Conservation (phyloP, 2,797 vertebrate species). For the Clarias pachynema region DNA sequence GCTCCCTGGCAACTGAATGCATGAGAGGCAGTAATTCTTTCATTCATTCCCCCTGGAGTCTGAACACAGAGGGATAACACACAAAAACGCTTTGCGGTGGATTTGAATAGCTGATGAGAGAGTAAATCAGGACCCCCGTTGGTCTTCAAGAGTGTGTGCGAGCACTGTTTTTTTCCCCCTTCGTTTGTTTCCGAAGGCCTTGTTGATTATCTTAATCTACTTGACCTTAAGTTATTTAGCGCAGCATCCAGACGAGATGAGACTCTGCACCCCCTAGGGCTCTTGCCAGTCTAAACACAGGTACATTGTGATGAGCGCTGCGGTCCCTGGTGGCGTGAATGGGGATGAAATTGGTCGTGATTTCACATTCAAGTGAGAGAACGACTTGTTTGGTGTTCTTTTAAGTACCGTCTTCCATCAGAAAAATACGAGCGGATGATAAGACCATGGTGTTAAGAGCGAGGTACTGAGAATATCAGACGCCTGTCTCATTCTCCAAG, state of each 20-base stretch:
- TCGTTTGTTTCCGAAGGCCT: conserved; percentile 55
- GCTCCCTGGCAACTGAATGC: conserved; percentile 58
- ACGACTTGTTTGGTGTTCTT: conserved; percentile 53
- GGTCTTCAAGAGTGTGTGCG: conserved; percentile 49
- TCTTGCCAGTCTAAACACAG: conserved; percentile 54
- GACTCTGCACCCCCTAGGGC: conserved; percentile 48
- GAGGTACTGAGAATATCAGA: background rate
- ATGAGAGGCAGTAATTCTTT: conserved; percentile 53
- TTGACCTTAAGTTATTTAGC: conserved; percentile 64
- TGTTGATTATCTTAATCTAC: conserved; percentile 65
- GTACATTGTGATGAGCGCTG: conserved; percentile 46
- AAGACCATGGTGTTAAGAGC: conserved; percentile 33
- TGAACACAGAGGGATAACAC: conserved; percentile 55
- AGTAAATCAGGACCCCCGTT: conserved; percentile 61
- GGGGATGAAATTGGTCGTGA: conserved; percentile 56
- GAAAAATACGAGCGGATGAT: conserved; percentile 47
- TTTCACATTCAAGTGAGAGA: conserved; percentile 59
- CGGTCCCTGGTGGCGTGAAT: conserved; percentile 50
- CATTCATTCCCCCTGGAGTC: conserved; percentile 57
- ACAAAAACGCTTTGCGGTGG: conserved; percentile 55
- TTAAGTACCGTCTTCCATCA: conserved; percentile 48
- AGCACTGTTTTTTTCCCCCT: conserved; percentile 29
- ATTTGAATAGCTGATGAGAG: conserved; percentile 63
- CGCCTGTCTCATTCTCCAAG: background rate
- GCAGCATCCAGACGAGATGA: conserved; percentile 55